These are phyloP conservation scores for Cyprinella venusta DNA, from an alignment of 2,797 vertebrate species.

Conservation along the genomic window DNA sequence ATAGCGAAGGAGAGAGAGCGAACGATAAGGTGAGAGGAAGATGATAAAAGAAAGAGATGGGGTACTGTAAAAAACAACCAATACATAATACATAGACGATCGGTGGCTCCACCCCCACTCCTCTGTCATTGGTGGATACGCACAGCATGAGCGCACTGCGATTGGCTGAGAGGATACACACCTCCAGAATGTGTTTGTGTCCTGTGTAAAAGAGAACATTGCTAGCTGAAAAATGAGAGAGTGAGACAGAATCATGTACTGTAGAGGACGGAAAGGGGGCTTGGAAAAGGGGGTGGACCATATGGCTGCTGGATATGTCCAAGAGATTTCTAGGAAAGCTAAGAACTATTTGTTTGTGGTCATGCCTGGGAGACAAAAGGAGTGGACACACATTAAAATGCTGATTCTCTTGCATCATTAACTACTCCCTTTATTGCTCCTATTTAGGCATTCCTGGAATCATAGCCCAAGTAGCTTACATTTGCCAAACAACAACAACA, in stretches of 20 bases:
- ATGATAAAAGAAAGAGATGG: constrained; percentile 47
- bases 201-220: constrained; percentile 50
- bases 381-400: constrained; percentile 35
- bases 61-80: constrained; percentile 78
- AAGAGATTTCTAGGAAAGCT: constrained; percentile 80
- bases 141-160: constrained; percentile 53
- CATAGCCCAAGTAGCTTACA: not conserved
- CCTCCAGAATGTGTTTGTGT: constrained; percentile 84
- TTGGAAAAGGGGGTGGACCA: constrained; percentile 59
- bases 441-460: constrained; percentile 39
- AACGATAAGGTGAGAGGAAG: not conserved
- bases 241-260: constrained; percentile 29
- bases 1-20: constrained; percentile 39
- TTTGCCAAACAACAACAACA: not conserved
- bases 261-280: not conserved
- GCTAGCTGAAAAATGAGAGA: constrained; percentile 36
- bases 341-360: constrained; percentile 73
- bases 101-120: constrained; percentile 57
- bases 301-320: constrained; percentile 68
- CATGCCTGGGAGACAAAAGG: constrained; percentile 34
- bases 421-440: constrained; percentile 10
- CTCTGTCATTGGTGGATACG: constrained; percentile 70
- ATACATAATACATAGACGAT: constrained; percentile 68
- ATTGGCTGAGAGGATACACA: constrained; percentile 84
- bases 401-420: constrained; percentile 29